Evolutionary conservation across 2,888 invertebrate genomes (phyloP).

Genomic region (Caenorhabditis sp.): DNA sequence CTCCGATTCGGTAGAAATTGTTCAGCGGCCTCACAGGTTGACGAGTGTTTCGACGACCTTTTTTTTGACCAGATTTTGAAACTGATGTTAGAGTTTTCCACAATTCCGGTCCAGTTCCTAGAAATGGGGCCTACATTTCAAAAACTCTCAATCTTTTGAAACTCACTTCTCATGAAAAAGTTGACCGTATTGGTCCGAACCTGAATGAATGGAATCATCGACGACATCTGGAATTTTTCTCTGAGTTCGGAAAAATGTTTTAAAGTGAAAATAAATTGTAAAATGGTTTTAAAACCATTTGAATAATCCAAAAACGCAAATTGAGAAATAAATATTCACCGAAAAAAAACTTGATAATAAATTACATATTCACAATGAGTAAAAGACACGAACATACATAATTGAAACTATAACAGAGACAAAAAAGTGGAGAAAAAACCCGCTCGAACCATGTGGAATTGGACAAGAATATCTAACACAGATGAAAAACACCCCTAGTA

Average conservation of each 20-base stretch:
- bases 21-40: constrained; percentile 73
- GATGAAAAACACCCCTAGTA: background rate
- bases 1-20: constrained; percentile 65
- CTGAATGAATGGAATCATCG: constrained; percentile 47
- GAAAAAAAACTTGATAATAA: background rate
- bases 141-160: too few relatives aligned
- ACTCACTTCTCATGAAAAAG: constrained; percentile 65
- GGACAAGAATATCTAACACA: background rate
- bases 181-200: constrained; percentile 65
- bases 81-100: constrained; percentile 96
- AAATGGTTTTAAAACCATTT: background rate
- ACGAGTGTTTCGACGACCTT: constrained; percentile 85
- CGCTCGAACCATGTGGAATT: background rate
- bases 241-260: background rate
- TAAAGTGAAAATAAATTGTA: background rate
- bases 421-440: background rate
- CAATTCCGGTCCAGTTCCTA: constrained; percentile 80
- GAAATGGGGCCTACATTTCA: background rate
- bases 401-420: background rate
- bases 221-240: constrained; percentile 38
- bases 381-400: background rate
- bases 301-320: background rate
- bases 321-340: background rate
- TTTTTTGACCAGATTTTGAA: constrained; percentile 93
- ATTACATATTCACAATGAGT: background rate